Conservation (phyloP, 2,797 vertebrate genomes). For the Anguilla anguilla region DNA sequence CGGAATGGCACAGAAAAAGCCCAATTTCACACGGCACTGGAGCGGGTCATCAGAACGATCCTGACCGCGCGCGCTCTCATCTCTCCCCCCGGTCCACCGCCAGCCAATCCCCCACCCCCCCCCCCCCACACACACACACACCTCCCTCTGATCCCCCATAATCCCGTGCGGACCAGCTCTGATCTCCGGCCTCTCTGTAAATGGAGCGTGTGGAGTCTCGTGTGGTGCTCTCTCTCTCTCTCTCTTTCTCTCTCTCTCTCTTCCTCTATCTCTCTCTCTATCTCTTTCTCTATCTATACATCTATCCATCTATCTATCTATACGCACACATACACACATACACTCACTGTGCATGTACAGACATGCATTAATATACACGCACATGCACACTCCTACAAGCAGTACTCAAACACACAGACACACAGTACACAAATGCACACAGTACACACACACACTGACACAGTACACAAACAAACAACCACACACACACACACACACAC, state of each 20-base stretch:
- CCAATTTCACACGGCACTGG: slow-evolving; percentile 77
- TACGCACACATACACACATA: background rate
- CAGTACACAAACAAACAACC: background rate
- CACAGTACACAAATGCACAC: background rate
- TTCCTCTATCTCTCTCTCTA: too few species aligned
- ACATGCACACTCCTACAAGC: background rate
- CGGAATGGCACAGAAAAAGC: slow-evolving; percentile 59
- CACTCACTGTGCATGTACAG: too few species aligned
- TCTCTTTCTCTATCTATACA: too few species aligned
- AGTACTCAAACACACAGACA: background rate
- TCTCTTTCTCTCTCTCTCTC: too few species aligned
- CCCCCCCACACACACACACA: background rate
- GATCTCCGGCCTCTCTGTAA: slow-evolving; percentile 16
- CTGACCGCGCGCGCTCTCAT: slow-evolving; percentile 30
- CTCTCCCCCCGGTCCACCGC: background rate
- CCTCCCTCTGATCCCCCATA: slow-evolving; percentile 9
- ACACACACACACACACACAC: background rate
- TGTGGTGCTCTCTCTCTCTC: slow-evolving; percentile 25
- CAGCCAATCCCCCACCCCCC: background rate
- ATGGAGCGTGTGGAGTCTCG: slow-evolving; percentile 32
- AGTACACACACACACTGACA: background rate
- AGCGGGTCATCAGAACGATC: slow-evolving; percentile 56
- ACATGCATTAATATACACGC: background rate
- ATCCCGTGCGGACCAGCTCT: slow-evolving; percentile 24
- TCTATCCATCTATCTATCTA: too few species aligned